Evolutionary conservation across 2,113 vertebrate species (phyloP).

Genomic region (Aldabrachelys gigantea): DNA sequence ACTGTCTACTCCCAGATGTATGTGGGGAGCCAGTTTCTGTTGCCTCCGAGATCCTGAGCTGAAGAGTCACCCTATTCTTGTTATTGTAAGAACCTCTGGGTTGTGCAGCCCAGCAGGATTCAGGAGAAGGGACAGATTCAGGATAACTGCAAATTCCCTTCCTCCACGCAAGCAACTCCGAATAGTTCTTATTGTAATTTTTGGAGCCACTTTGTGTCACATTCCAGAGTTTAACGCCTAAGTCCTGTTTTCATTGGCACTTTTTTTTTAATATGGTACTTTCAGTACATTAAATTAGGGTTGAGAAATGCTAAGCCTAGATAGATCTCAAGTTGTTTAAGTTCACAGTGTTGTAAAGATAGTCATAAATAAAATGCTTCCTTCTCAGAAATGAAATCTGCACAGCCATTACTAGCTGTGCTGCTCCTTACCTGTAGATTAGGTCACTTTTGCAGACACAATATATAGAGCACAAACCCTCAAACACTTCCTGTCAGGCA

Average conservation of each 20-base stretch:
- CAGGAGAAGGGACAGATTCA: neutral
- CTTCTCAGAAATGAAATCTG: neutral
- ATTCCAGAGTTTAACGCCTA: neutral
- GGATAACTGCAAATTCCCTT: neutral
- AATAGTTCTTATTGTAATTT: neutral
- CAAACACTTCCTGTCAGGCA: neutral
- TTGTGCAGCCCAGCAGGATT: neutral
- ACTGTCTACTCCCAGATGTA: neutral
- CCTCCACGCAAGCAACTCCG: neutral
- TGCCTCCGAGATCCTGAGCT: neutral
- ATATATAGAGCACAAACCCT: neutral
- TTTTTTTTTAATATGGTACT: neutral
- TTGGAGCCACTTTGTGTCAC: neutral
- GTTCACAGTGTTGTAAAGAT: neutral
- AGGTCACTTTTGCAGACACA: neutral
- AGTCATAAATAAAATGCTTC: neutral
- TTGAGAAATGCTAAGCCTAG: neutral
- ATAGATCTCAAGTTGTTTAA: neutral
- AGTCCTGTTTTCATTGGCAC: neutral
- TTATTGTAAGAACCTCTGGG: neutral
- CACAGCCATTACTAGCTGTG: neutral
- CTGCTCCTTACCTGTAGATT: neutral
- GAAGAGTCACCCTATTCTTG: neutral
- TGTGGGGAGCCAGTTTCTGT: accelerated
- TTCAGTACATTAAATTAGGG: neutral